phyloP scores from a whole-genome alignment of 2,113 vertebrate species.

The Chloebia gouldiae region DNA sequence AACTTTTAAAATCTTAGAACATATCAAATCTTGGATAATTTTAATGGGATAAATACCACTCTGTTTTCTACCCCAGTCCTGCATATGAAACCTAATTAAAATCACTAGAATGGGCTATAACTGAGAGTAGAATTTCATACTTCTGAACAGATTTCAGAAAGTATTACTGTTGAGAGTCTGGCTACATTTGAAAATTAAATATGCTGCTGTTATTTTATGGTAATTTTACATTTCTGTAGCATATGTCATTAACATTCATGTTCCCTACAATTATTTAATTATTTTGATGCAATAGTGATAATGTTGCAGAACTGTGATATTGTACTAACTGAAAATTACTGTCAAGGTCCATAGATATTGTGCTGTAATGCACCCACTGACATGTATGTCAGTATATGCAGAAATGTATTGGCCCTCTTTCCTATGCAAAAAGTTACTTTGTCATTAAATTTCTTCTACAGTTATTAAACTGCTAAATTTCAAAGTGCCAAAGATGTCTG shows the following conservation, averaged over 20 bases:
- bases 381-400: not conserved
- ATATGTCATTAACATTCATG: not conserved
- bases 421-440: constrained; percentile 60
- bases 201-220: not conserved
- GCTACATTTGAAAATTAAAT: not conserved
- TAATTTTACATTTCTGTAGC: not conserved
- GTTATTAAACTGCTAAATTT: constrained; percentile 50
- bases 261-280: not conserved
- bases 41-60: not conserved
- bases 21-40: not conserved
- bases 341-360: not conserved
- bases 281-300: not conserved
- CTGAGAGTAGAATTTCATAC: not conserved
- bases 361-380: constrained; percentile 1
- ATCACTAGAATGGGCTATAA: not conserved
- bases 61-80: not conserved
- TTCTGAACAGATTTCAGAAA: not conserved
- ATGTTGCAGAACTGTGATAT: not conserved
- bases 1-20: not conserved
- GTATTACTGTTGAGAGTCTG: not conserved
- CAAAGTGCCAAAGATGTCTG: constrained; percentile 10
- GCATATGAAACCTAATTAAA: not conserved
- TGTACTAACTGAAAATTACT: not conserved
- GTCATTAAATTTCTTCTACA: constrained; percentile 32
- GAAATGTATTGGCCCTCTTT: constrained; percentile 29